Base-by-base conservation (phyloP, 2,888 invertebrate species). In the Eupithecia vulgata region DNA sequence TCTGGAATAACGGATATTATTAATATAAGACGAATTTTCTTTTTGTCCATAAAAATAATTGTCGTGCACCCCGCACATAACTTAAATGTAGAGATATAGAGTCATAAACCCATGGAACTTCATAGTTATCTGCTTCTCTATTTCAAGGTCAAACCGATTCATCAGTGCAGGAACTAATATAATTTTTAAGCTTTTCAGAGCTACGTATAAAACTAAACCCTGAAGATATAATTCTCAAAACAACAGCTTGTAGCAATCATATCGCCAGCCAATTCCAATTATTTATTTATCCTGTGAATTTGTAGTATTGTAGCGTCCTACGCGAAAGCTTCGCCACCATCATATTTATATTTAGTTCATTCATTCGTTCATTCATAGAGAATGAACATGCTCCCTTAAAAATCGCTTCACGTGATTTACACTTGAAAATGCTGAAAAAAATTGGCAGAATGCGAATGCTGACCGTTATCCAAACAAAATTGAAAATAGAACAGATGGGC, bases 401-500 rank as follows among this genome's bases (percentile, higher is more conserved):
- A 45, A 57, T 67, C 59, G 57, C 70, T 66, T 69, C 62, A 70
- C 74, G 71, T 70, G 30, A 75, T 78, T 80, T 84, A 85, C 83
- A 83, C 83, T 83, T 82, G 84, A 81, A 84, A 42, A 67, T 40
- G 40, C 81, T 67, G 67, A 79, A 82, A 85, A 85, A 86, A 85
- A 84, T 86, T 86, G 86, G 85, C 86, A 83, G 81, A 84, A 85
- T 80, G 81, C 78, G 78, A 76, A 81, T 79, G 72, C 68, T 76
- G 75, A 66, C 67, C 67, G 78, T 74, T 72, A 76, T 75, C 78
- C 70, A 78, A 81, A 80, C 78, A 80, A 78, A 37, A 77, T 82
- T 80, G 79, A 82, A 89, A 89, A 90, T 90, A 91, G 83, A 81
- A 76, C 73, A 77, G 87, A 84, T 85, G 42, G 34, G 85, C 83